Percentiles rank a stretch among this genome's conserved stretches.
Evolutionary conservation across 2,113 vertebrate genomes (phyloP).

Genomic region (Cygnus atratus): DNA sequence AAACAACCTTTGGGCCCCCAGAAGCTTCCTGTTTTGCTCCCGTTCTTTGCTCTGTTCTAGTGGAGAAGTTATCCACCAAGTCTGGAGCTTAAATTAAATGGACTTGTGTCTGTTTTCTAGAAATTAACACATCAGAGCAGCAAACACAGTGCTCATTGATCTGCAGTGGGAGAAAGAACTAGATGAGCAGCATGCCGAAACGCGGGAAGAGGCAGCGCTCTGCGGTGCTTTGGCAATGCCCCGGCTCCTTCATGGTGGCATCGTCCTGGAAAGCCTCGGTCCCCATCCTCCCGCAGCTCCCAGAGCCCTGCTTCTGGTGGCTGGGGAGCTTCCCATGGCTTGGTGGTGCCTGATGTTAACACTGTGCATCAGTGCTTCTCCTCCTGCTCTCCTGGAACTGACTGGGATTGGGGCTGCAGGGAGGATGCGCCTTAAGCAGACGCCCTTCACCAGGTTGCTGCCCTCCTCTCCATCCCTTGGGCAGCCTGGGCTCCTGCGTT

Average conservation of each 20-base stretch:
- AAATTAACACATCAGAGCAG: constrained; percentile 31
- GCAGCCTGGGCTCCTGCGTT: background rate
- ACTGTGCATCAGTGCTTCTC: background rate
- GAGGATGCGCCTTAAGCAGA: background rate
- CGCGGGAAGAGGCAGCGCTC: rapidly evolving
- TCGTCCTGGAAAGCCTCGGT: background rate
- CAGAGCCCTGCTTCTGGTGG: background rate
- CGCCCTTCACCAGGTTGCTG: background rate
- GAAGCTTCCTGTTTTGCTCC: constrained; percentile 22
- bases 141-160: background rate
- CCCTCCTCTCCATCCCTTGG: background rate
- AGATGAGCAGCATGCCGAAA: background rate
- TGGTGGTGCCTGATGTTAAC: background rate
- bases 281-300: background rate
- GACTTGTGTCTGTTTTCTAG: constrained; percentile 20
- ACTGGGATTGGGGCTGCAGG: rapidly evolving
- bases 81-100: background rate
- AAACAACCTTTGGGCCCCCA: constrained; percentile 47
- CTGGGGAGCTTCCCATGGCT: background rate
- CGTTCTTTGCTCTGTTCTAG: background rate
- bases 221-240: background rate
- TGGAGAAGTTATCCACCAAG: background rate
- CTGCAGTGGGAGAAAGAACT: background rate
- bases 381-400: background rate
- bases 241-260: background rate